Conservation (phyloP, 1,140 invertebrate genomes). For the Pseudomyrmex pallidus region DNA sequence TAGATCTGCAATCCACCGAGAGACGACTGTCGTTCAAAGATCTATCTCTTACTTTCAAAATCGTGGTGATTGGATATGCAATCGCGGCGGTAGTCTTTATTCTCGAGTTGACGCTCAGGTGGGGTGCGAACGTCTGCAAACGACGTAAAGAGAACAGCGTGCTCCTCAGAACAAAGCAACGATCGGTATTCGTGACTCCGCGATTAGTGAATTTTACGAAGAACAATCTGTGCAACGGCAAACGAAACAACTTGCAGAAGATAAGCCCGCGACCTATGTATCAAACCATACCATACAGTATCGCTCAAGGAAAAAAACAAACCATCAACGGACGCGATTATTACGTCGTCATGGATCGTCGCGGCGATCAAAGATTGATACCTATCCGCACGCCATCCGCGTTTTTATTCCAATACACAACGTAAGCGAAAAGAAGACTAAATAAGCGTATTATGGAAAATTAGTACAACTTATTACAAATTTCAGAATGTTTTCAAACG, state of each 20-base stretch:
- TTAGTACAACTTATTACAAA: background rate
- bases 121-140: background rate
- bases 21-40: slow-evolving; percentile 89
- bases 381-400: slow-evolving; percentile 90
- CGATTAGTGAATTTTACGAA: slow-evolving; percentile 12
- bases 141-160: background rate
- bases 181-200: background rate
- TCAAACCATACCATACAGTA: slow-evolving; percentile 4
- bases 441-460: background rate
- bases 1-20: slow-evolving; percentile 92
- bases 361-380: slow-evolving; percentile 88
- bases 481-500: background rate
- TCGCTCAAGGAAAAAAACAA: slow-evolving; percentile 78
- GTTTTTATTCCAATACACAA: slow-evolving; percentile 88
- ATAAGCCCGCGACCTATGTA: slow-evolving; percentile 65
- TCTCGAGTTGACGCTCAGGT: slow-evolving; percentile 85
- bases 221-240: background rate
- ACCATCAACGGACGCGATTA: slow-evolving; percentile 91
- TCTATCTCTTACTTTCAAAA: slow-evolving; percentile 89
- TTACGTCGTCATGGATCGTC: slow-evolving; percentile 87
- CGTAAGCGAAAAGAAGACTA: background rate
- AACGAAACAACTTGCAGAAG: slow-evolving; percentile 17
- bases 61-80: slow-evolving; percentile 87
- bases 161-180: slow-evolving; percentile 28
- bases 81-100: slow-evolving; percentile 88